Evolutionary conservation across 2,797 vertebrate species (phyloP).

Genomic region (Bovichtus diacanthus): DNA sequence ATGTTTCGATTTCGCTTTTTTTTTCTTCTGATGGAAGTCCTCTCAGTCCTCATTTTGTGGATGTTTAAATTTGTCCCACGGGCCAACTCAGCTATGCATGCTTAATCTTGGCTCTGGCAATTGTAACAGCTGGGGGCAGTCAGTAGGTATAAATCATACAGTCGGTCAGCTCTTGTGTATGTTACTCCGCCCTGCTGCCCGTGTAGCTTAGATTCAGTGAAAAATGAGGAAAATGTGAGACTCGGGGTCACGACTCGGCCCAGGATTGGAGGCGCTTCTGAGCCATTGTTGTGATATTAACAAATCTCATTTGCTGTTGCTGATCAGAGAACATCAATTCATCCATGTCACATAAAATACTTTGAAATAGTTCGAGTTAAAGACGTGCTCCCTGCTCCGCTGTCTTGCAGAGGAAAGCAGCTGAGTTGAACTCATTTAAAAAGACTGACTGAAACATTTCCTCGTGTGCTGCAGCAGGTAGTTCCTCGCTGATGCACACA

Average conservation of each 20-base stretch:
- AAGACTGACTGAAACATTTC: slow-evolving; percentile 42
- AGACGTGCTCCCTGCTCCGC: background rate
- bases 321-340: background rate
- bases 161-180: slow-evolving; percentile 73
- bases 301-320: slow-evolving; percentile 19
- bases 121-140: slow-evolving; percentile 86
- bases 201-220: slow-evolving; percentile 47
- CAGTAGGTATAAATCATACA: slow-evolving; percentile 85
- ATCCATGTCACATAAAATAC: background rate
- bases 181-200: slow-evolving; percentile 68
- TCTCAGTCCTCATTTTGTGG: slow-evolving; percentile 58
- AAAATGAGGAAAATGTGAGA: slow-evolving; percentile 62
- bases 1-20: slow-evolving; percentile 13
- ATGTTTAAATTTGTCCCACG: slow-evolving; percentile 70
- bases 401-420: slow-evolving; percentile 23
- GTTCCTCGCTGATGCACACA: slow-evolving; percentile 60
- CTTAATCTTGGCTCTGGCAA: slow-evolving; percentile 80
- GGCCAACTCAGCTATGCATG: slow-evolving; percentile 80
- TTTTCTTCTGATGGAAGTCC: slow-evolving; percentile 39
- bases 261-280: slow-evolving; percentile 39
- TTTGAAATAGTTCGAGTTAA: background rate
- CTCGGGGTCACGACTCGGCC: slow-evolving; percentile 41
- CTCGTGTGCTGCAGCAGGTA: slow-evolving; percentile 38
- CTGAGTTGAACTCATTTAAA: slow-evolving; percentile 25
- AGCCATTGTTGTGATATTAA: slow-evolving; percentile 46